phyloP scores from a whole-genome alignment of 2,113 vertebrate species.

The Cyanoderma ruficeps region DNA sequence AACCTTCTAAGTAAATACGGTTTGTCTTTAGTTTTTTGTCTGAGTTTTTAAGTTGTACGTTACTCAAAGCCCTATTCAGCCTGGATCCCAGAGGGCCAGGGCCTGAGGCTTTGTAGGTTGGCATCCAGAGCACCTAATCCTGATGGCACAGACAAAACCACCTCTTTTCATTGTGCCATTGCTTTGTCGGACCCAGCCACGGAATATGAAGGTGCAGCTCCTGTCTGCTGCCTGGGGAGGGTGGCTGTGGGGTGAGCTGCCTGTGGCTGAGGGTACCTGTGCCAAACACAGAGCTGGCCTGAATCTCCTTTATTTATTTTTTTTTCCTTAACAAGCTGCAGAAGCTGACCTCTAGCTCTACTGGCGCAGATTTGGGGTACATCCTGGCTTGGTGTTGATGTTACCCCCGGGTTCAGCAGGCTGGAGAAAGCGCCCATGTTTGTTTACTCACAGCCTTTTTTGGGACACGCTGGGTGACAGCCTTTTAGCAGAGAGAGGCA shows the following conservation, averaged over 20 bases:
- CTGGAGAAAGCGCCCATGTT: neutral
- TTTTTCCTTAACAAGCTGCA: neutral
- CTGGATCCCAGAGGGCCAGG: neutral
- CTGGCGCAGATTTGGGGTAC: rapidly evolving
- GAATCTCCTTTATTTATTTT: too few relatives aligned
- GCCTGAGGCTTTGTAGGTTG: neutral
- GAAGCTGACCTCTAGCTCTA: neutral
- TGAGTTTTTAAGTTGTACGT: neutral
- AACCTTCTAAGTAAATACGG: neutral
- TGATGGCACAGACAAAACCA: neutral
- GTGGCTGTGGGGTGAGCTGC: neutral
- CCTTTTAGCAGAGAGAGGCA: neutral
- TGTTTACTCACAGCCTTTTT: neutral
- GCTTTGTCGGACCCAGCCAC: rapidly evolving
- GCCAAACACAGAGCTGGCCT: neutral
- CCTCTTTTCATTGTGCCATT: neutral
- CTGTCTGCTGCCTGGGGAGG: neutral
- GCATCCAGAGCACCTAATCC: constrained; percentile 4
- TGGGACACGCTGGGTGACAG: neutral
- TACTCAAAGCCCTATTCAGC: neutral
- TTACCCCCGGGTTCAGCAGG: neutral
- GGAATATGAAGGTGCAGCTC: neutral
- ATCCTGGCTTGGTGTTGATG: rapidly evolving
- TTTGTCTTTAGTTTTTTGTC: neutral
- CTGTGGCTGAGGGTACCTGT: neutral